Conservation (phyloP, 2,797 vertebrate genomes). For the Poeciliopsis paucimaculata region DNA sequence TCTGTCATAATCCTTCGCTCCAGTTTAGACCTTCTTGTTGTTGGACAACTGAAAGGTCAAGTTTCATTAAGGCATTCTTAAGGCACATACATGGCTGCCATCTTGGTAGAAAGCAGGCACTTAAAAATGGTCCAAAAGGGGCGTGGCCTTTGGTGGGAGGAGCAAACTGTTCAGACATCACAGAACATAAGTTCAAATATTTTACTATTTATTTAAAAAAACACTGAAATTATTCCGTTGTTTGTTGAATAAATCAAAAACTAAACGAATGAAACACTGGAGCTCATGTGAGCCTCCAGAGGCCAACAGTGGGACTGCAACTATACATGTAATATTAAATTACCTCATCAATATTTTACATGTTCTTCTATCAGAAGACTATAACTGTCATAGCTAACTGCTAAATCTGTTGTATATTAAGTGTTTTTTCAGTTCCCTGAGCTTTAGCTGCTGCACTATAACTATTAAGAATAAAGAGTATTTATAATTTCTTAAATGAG, state of each 20-base stretch:
- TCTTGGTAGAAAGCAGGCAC: conserved; percentile 4
- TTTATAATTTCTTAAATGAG: not conserved
- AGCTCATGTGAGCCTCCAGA: not conserved
- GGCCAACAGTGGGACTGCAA: not conserved
- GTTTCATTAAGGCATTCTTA: conserved; percentile 10
- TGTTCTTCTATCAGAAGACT: not conserved
- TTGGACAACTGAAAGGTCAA: not conserved
- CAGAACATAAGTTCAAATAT: not conserved
- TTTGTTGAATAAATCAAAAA: not conserved
- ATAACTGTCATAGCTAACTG: not conserved
- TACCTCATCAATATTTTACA: not conserved
- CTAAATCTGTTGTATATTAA: not conserved
- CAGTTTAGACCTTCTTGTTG: conserved; percentile 15
- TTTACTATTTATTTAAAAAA: not conserved
- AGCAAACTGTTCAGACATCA: not conserved
- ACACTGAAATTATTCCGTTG: not conserved
- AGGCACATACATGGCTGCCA: not conserved
- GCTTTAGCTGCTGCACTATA: not conserved
- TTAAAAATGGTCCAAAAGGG: not conserved
- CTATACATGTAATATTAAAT: not conserved
- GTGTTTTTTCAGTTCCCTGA: not conserved
- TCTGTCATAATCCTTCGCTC: conserved; percentile 44
- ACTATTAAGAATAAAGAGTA: not conserved
- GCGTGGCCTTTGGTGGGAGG: not conserved
- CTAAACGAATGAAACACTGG: not conserved